Base-by-base conservation (phyloP, 2,113 vertebrate genomes). In the Toxostoma redivivum region DNA sequence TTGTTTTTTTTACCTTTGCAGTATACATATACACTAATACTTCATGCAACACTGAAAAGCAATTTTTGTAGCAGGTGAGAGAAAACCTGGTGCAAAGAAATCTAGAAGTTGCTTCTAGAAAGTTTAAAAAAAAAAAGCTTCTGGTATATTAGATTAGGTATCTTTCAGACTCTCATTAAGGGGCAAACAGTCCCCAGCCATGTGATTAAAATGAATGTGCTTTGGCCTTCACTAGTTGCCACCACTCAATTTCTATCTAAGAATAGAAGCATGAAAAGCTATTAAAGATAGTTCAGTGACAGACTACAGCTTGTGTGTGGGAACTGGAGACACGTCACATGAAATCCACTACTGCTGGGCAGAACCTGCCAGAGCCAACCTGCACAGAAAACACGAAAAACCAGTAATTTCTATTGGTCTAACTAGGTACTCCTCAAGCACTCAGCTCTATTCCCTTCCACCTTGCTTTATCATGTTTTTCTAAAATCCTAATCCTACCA, bases 191-290 rank as follows among this genome's bases (percentile, higher is more conserved):
- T 88, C 53, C 69, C 54, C 45, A 73, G 51, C 76, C 90, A 92
- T 4, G 88, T 95, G 95, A 97, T 60, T 86, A 57, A 90, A 93
- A 84, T 13, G 88, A 96, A 92, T 8, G 30, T 61, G 82, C 88
- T 95, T 88, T 97, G 94, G 96, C 95, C 88, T 83, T 96, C 90
- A 17, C 72, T 96, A 61, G 82, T 86, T 92, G 86, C 92, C 73
- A 95, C 92, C 90, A 88, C 95, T 97, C 88, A 15, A 86, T 95
- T 94, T 96, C 93, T 44, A n/a, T 70, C 95, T 93, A 97, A 98
- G 94, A 97, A 96, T 81, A 97, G 73, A 96, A 96, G 84, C 93
- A 92, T 38, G 90, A 94, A 96, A 95, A 77, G 85, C 90, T 93
- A 93, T 96, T 97, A 91, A 93, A 81, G 92, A 91, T 90, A 96